These are phyloP conservation scores for Bucorvus abyssinicus DNA, from an alignment of 2,797 vertebrate species.

Conservation along the genomic window DNA sequence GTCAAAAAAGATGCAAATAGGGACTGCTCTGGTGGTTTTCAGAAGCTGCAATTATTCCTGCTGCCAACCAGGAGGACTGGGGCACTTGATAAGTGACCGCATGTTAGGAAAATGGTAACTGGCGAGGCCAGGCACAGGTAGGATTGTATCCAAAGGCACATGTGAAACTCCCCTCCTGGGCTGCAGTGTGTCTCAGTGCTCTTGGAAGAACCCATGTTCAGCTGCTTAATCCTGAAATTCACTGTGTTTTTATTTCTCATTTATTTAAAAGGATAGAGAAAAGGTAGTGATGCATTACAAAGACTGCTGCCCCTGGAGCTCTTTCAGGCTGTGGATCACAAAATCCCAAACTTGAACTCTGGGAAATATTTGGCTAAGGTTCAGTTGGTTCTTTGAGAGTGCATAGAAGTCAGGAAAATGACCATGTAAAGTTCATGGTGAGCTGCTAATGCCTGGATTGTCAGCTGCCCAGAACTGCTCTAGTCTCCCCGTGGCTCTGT, in stretches of 20 bases:
- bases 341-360: background rate
- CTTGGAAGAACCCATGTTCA: background rate
- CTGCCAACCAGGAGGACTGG: background rate
- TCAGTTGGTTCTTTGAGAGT: background rate
- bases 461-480: background rate
- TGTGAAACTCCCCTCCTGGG: rapidly evolving
- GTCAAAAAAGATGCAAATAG: background rate
- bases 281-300: background rate
- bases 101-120: background rate
- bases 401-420: background rate
- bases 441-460: background rate
- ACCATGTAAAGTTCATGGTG: background rate
- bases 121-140: background rate
- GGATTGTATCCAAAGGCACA: background rate
- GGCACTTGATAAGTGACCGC: background rate
- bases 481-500: background rate
- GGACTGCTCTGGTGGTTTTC: background rate
- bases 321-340: background rate
- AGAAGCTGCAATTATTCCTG: background rate
- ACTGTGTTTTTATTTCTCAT: background rate
- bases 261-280: background rate
- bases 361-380: background rate
- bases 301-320: background rate
- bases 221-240: background rate
- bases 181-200: background rate